These are phyloP conservation scores for Zalophus californianus DNA, from an alignment of 2,797 vertebrate genomes.

Conservation along the genomic window DNA sequence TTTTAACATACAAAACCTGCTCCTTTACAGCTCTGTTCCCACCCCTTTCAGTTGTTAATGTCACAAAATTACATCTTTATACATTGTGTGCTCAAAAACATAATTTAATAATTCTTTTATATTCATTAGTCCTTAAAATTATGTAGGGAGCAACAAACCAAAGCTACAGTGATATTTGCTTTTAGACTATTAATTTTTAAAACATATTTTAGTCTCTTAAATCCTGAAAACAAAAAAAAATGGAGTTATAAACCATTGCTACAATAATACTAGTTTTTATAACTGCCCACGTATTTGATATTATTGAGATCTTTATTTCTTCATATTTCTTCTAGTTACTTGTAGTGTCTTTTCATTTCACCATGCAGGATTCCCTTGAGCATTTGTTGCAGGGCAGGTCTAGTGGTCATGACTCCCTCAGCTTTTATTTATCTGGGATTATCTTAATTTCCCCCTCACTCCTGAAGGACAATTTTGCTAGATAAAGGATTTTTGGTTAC, in stretches of 20 bases:
- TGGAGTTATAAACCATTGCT: neutral
- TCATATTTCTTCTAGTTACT: neutral
- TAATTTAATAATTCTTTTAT: neutral
- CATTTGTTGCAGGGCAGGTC: neutral
- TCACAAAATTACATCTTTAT: neutral
- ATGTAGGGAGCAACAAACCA: neutral
- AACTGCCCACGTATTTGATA: neutral
- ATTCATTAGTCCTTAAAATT: neutral
- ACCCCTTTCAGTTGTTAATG: neutral
- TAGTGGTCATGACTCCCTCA: neutral
- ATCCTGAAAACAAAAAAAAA: neutral
- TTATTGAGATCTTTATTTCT: neutral
- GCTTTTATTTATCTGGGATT: neutral
- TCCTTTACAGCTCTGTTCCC: neutral
- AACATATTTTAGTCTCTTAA: neutral
- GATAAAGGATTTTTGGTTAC: neutral
- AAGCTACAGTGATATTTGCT: neutral
- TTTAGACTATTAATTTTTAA: neutral
- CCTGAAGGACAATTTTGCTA: neutral
- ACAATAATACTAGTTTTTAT: neutral
- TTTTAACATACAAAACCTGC: neutral
- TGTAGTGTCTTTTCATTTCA: neutral
- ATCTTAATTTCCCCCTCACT: neutral
- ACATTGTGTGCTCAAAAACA: neutral
- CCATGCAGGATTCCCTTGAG: neutral